Conservation (phyloP, 2,888 invertebrate species). For the Antitype chi region DNA sequence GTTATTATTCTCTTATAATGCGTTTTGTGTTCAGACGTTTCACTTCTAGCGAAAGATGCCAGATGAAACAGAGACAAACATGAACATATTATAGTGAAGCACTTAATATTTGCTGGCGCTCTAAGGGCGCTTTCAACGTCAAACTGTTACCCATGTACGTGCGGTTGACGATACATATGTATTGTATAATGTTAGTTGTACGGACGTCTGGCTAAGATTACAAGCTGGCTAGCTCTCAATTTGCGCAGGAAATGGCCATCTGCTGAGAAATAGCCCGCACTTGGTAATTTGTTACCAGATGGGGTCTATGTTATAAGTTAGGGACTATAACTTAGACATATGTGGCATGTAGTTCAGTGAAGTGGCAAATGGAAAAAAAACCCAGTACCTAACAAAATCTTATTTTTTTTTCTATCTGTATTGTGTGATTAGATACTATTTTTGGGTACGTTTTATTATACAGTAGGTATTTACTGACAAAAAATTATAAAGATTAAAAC, state of each 20-base stretch:
- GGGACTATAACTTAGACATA: too few relatives aligned
- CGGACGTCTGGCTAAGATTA: constrained; percentile 50
- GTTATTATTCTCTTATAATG: background rate
- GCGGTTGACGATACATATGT: background rate
- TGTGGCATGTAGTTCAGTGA: background rate
- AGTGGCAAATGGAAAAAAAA: background rate
- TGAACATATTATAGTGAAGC: too few relatives aligned
- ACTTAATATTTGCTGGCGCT: background rate
- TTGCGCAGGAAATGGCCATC: constrained; percentile 62
- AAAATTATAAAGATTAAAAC: background rate
- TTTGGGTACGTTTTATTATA: background rate
- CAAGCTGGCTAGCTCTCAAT: constrained; percentile 61
- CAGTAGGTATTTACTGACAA: background rate
- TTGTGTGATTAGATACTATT: background rate
- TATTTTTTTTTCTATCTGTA: background rate
- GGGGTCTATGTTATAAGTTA: constrained; percentile 34
- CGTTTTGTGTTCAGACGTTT: background rate
- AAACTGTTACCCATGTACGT: background rate
- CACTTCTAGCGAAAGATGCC: background rate
- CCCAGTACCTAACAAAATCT: background rate
- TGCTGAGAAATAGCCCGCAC: constrained; percentile 60
- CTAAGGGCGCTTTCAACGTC: background rate
- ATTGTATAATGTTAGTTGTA: constrained; percentile 20
- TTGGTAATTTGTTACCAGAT: constrained; percentile 58
- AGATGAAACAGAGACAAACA: background rate